phyloP scores from a whole-genome alignment of 2,888 invertebrate genomes.

The Aquatica leii region DNA sequence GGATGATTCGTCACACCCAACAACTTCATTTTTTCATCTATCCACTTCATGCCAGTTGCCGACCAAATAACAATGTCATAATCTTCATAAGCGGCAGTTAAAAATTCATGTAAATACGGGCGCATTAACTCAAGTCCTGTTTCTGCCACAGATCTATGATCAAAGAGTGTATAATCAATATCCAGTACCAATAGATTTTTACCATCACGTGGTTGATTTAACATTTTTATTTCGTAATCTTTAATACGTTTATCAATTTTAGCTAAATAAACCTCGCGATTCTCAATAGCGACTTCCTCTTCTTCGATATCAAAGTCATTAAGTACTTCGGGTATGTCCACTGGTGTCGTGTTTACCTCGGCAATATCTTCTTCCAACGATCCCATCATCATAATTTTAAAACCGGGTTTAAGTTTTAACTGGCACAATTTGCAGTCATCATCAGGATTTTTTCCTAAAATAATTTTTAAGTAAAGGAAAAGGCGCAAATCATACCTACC shows the following conservation, averaged over 20 bases:
- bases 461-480: constrained; percentile 1
- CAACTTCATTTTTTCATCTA: constrained; percentile 95
- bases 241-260: constrained; percentile 85
- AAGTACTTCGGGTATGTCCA: constrained; percentile 83
- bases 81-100: constrained; percentile 84
- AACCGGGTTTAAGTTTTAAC: constrained; percentile 83
- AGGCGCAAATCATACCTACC: constrained; percentile 65
- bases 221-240: constrained; percentile 81
- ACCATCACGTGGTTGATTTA: constrained; percentile 83
- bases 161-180: constrained; percentile 96
- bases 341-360: constrained; percentile 81
- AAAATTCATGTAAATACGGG: constrained; percentile 93
- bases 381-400: constrained; percentile 97
- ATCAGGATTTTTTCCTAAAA: constrained; percentile 81
- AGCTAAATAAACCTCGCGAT: constrained; percentile 74
- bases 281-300: constrained; percentile 78
- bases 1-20: constrained; percentile 84
- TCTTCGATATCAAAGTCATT: constrained; percentile 93
- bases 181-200: constrained; percentile 93
- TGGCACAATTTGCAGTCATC: constrained; percentile 80
- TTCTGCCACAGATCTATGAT: constrained; percentile 93
- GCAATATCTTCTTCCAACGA: constrained; percentile 92
- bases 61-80: constrained; percentile 99
- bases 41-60: constrained; percentile 98
- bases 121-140: constrained; percentile 88